phyloP scores from a whole-genome alignment of 2,888 invertebrate species.

The Tridacna gigas region DNA sequence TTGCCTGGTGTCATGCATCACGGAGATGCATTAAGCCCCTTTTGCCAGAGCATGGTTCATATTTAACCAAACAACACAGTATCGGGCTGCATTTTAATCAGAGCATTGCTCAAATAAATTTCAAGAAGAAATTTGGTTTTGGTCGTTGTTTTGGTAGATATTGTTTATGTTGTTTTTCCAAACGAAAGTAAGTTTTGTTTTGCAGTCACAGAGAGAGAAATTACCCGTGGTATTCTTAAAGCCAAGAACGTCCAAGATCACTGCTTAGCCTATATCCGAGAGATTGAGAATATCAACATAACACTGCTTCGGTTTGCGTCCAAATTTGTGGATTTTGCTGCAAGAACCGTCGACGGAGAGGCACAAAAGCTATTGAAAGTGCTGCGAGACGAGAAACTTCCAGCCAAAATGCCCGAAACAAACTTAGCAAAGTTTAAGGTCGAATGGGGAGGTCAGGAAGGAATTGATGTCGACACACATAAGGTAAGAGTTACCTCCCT shows the following conservation, averaged over 20 bases:
- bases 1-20: no score
- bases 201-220: slow-evolving; percentile 98
- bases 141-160: no score
- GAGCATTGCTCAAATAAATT: no score
- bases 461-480: slow-evolving; percentile 96
- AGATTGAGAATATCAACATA: slow-evolving; percentile 98
- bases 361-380: slow-evolving; percentile 95
- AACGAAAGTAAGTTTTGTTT: slow-evolving; percentile 21
- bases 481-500: slow-evolving; percentile 50
- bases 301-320: slow-evolving; percentile 93
- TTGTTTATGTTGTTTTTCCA: neutral
- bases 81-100: no score
- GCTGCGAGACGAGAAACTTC: slow-evolving; percentile 94
- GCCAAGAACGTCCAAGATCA: slow-evolving; percentile 98
- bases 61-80: no score
- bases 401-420: slow-evolving; percentile 85
- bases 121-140: no score
- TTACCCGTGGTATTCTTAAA: slow-evolving; percentile 96
- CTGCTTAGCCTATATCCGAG: slow-evolving; percentile 95
- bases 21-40: no score
- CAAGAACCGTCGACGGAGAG: slow-evolving; percentile 92
- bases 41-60: no score
- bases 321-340: slow-evolving; percentile 96
- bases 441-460: slow-evolving; percentile 97
- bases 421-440: slow-evolving; percentile 88